Base-by-base conservation (phyloP, 2,113 vertebrate species). In the Cyanistes caeruleus region DNA sequence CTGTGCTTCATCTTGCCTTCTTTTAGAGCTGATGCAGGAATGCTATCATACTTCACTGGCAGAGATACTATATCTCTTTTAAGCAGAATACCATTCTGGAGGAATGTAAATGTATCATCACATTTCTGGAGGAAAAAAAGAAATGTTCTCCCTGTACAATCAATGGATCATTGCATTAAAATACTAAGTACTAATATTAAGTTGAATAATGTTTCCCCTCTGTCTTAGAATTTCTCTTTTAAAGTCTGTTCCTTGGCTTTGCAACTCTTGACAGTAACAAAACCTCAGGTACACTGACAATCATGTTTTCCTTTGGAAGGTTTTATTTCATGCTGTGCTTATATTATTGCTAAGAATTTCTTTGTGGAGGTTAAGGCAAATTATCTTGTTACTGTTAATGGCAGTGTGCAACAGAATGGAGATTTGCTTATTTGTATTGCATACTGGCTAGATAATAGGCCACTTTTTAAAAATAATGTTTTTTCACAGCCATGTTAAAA, bases 401-500 rank as follows among this genome's bases (percentile, higher is more conserved):
- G 39, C 9, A 31, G 5, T 1, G 2, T 28, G 30, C 35, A 85
- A 64, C 21, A 70, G 0, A 1, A 52, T 16, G 20, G 12, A 74
- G 30, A 62, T 80, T 80, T 89, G 41, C 20, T 80, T 69, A 37
- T 48, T 78, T 69, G 8, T 73, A 62, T 35, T 59, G 39, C 8
- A 51, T 11, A 23, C 55, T 64, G 22, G 3, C 11, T 73, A n/a
- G 4, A 27, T 39, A 73, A 65, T 5, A 51, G 18, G 15, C 5
- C 15, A 19, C 9, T 30, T 69, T 86, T 65, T 35, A 3, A 21
- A 88, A 81, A 73, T 9, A 10, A 25, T 15, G 6, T 0, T 60
- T 92, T 86, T 89, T 91, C 43, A 73, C 37, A 94, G 37, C 44
- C 39, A 31, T 49, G 24, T 63, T 85, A 44, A 70, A 85, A 70